A percentile compares a stretch with the other conserved stretches of the same genome.
Conservation (phyloP, 2,797 vertebrate species). For the Liparis tanakae region DNA sequence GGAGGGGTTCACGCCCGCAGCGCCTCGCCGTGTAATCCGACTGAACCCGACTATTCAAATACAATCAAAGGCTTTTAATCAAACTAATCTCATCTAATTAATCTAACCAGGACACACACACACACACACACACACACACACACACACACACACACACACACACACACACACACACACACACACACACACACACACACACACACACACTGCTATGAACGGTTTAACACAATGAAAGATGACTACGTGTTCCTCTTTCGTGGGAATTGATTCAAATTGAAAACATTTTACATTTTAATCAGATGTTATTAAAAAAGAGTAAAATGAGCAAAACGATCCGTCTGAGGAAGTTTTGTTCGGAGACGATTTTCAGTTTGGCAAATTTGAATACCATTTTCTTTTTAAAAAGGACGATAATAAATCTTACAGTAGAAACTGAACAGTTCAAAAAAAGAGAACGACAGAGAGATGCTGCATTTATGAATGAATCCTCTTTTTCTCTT, state of each 20-base stretch:
- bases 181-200: too few species aligned
- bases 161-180: too few species aligned
- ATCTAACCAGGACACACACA: too few species aligned
- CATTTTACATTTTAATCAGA: constrained; percentile 45
- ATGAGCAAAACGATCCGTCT: constrained; percentile 29
- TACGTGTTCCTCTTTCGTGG: constrained; percentile 43
- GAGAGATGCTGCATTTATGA: constrained; percentile 24
- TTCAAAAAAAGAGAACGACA: constrained; percentile 20
- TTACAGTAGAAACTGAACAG: constrained; percentile 7
- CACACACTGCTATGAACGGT: constrained; percentile 45
- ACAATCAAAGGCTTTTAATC: constrained; percentile 74
- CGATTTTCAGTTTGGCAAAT: constrained; percentile 31
- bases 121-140: too few species aligned
- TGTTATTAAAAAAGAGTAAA: constrained; percentile 38
- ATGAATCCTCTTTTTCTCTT: constrained; percentile 24
- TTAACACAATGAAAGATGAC: constrained; percentile 48
- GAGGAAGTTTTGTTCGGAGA: constrained; percentile 27
- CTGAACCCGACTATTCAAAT: constrained; percentile 74
- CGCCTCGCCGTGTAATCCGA: constrained; percentile 71
- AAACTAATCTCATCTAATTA: constrained; percentile 75
- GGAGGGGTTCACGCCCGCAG: constrained; percentile 61
- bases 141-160: too few species aligned
- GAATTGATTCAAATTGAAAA: constrained; percentile 51
- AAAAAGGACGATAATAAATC: constrained; percentile 2
- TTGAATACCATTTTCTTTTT: constrained; percentile 39